These are phyloP conservation scores for Tympanoctomys barrerae DNA, from an alignment of 2,797 vertebrate species.

Conservation along the genomic window DNA sequence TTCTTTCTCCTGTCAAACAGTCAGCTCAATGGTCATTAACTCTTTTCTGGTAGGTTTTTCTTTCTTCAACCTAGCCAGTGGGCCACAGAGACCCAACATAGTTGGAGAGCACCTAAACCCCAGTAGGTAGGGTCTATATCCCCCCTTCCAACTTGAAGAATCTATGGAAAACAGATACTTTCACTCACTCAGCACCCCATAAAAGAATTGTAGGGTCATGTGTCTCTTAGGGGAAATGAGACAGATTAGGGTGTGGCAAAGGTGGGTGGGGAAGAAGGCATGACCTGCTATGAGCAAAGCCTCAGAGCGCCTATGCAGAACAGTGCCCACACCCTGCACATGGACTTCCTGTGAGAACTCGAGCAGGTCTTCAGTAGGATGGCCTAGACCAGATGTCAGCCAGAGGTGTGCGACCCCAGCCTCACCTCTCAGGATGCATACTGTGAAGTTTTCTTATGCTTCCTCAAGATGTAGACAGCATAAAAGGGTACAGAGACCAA, in stretches of 20 bases:
- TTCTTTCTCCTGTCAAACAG: not conserved
- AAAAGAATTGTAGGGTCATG: not conserved
- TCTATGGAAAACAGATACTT: not conserved
- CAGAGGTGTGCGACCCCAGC: not conserved
- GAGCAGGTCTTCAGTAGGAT: not conserved
- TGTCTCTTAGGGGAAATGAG: not conserved
- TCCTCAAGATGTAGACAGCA: not conserved
- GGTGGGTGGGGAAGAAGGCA: not conserved
- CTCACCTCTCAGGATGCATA: not conserved
- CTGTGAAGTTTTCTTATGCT: not conserved
- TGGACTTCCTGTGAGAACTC: not conserved
- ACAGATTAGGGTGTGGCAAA: not conserved
- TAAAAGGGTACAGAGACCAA: not conserved
- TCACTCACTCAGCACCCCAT: not conserved
- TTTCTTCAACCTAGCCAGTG: not conserved
- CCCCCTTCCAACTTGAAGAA: not conserved
- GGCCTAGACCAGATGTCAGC: not conserved
- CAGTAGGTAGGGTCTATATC: not conserved
- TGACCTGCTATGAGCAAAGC: not conserved
- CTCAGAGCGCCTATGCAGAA: not conserved
- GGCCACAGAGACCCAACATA: not conserved
- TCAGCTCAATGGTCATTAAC: not conserved
- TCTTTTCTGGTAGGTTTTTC: not conserved
- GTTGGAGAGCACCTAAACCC: not conserved
- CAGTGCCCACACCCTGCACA: not conserved